Conservation (phyloP, 64 coral and sea anemone genomes). For the Actinia tenebrosa region DNA sequence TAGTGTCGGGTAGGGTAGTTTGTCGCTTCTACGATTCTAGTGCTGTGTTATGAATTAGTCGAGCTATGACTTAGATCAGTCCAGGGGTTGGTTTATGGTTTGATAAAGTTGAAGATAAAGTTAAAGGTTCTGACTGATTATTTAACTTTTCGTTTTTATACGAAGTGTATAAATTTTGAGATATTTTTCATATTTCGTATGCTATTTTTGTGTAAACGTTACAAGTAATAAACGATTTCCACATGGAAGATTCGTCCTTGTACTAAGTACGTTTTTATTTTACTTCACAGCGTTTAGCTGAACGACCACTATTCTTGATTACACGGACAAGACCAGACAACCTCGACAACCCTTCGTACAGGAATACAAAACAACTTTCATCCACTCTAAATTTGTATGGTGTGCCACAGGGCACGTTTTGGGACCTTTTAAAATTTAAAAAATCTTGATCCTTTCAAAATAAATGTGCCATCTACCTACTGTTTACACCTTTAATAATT, state of each 20-base stretch:
- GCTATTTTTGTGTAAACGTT: not conserved
- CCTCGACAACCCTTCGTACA: not conserved
- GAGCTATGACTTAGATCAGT: too few species aligned
- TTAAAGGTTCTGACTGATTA: not conserved
- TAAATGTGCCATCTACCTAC: not conserved
- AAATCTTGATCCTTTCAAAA: not conserved
- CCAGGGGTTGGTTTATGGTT: too few species aligned
- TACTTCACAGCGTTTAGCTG: not conserved
- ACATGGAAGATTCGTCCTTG: not conserved
- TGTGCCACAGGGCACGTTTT: not conserved
- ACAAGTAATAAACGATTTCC: not conserved
- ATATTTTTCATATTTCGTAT: not conserved
- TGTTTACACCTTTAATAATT: not conserved
- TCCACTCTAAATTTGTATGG: not conserved
- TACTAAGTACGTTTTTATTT: not conserved
- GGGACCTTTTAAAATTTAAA: not conserved
- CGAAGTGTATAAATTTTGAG: not conserved
- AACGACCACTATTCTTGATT: not conserved
- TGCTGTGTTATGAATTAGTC: too few species aligned
- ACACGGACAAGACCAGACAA: not conserved
- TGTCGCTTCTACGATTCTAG: too few species aligned
- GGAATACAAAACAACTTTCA: not conserved
- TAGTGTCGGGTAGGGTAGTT: too few species aligned
- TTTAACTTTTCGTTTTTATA: not conserved
- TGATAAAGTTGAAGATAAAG: too few species aligned